Conservation (phyloP, 2,113 vertebrate species). For the Thryonomys swinderianus region DNA sequence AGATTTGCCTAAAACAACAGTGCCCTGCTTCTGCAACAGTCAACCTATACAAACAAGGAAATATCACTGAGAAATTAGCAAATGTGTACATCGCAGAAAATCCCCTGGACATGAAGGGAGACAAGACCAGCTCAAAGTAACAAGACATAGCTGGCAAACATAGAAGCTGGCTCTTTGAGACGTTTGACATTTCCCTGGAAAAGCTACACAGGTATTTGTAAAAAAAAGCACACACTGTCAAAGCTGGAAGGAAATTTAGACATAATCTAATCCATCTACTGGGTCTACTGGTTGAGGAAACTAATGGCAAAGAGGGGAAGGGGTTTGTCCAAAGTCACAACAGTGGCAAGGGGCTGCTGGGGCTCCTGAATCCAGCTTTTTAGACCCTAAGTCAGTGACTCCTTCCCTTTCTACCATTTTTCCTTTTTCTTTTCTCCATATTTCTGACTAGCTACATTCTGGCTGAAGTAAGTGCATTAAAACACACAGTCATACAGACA, state of each 20-base stretch:
- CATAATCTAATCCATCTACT: background rate
- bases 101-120: slow-evolving; percentile 77
- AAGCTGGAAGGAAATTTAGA: background rate
- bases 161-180: slow-evolving; percentile 71
- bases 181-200: slow-evolving; percentile 67
- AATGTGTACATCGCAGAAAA: slow-evolving; percentile 69
- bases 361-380: background rate
- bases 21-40: slow-evolving; percentile 81
- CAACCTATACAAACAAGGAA: slow-evolving; percentile 87
- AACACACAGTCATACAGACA: no score
- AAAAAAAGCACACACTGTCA: background rate
- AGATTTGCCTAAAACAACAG: slow-evolving; percentile 87
- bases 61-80: slow-evolving; percentile 74
- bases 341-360: background rate
- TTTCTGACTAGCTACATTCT: background rate
- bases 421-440: background rate
- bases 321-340: background rate
- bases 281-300: background rate
- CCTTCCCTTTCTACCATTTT: background rate
- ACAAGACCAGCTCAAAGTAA: slow-evolving; percentile 57
- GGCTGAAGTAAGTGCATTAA: no score
- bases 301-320: slow-evolving; percentile 1
- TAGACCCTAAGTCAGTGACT: background rate
- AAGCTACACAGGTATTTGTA: slow-evolving; percentile 17
- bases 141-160: slow-evolving; percentile 77